Base-by-base conservation (phyloP, 2,888 invertebrate genomes). In the Aquatica leii region DNA sequence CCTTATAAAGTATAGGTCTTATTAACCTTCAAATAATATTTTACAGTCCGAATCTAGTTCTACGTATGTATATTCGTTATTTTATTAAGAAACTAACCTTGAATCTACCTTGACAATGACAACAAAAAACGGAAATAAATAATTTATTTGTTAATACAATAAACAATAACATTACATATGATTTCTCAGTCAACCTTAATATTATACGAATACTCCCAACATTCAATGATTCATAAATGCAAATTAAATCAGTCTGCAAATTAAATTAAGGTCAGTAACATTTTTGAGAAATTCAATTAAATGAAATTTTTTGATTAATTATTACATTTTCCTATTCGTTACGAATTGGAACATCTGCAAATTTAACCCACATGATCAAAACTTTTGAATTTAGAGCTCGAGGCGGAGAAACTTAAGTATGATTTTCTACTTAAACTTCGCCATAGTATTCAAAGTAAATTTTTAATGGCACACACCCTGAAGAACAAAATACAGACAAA, bases 171-270 rank as follows among this genome's bases (percentile, higher is more conserved):
- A 24, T 24, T 2, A 6, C 24, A 24, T 2, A n/a, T n/a, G n/a
- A n/a, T n/a, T n/a, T n/a, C n/a, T n/a, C n/a, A n/a, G n/a, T n/a
- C n/a, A n/a, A n/a, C n/a, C n/a, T n/a, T n/a, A n/a, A n/a, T n/a
- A n/a, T n/a, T n/a, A n/a, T n/a, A n/a, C n/a, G n/a, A n/a, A n/a
- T n/a, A n/a, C n/a, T n/a, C n/a, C n/a, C n/a, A n/a, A n/a, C n/a
- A n/a, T n/a, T 54, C 24, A 43, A 48, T 57, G 49, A 49, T 49
- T 49, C 48, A 57, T 57, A 49, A 40, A 57, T 57, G 57, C 49
- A 57, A 57, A 57, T 57, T 56, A 34, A 21, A 56, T 35, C 55
- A 11, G 49, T 57, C 57, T 57, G 35, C 17, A 35, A 12, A 48
- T 56, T 56, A 41, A 57, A 57, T 57, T 57, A 57, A 49, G 57